phyloP scores from a whole-genome alignment of 2,888 invertebrate genomes.

The Eucera pruinosa region DNA sequence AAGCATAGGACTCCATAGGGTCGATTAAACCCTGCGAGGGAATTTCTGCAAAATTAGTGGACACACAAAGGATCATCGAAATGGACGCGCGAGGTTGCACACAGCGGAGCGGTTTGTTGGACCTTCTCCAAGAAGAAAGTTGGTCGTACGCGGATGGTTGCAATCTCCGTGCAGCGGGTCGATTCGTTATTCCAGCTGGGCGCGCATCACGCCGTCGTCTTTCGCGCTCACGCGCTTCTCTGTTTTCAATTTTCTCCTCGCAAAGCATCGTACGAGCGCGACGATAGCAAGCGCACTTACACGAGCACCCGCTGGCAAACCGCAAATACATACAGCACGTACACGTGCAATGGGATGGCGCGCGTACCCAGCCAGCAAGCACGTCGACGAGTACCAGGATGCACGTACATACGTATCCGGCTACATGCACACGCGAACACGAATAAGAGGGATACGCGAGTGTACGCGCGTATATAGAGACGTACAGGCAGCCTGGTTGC shows the following conservation, averaged over 20 bases:
- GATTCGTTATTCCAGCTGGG: conserved; percentile 59
- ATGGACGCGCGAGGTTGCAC: too few species aligned
- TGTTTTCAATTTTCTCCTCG: conserved; percentile 73
- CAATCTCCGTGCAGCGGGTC: conserved; percentile 3
- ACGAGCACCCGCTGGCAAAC: conserved; percentile 24
- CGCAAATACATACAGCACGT: conserved; percentile 41
- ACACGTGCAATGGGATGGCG: background rate
- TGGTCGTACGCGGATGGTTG: too few species aligned
- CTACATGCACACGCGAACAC: conserved; percentile 37
- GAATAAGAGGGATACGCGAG: too few species aligned
- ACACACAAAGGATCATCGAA: background rate
- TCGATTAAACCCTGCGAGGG: too few species aligned
- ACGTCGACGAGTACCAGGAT: conserved; percentile 45
- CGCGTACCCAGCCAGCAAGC: conserved; percentile 17
- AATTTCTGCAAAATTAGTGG: background rate
- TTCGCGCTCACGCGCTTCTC: conserved; percentile 63
- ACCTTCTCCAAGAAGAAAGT: background rate
- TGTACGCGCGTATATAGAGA: conserved; percentile 50
- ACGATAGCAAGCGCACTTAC: conserved; percentile 48
- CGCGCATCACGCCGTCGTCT: conserved; percentile 59
- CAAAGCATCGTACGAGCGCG: conserved; percentile 58
- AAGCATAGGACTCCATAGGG: background rate
- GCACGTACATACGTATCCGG: background rate
- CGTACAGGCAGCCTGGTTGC: conserved; percentile 76
- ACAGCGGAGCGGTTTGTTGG: background rate